Evolutionary conservation across 2,888 invertebrate species (phyloP), one percentile per base, ranked within the genome.

Genomic region (Bhutanitis thaidina): DNA sequence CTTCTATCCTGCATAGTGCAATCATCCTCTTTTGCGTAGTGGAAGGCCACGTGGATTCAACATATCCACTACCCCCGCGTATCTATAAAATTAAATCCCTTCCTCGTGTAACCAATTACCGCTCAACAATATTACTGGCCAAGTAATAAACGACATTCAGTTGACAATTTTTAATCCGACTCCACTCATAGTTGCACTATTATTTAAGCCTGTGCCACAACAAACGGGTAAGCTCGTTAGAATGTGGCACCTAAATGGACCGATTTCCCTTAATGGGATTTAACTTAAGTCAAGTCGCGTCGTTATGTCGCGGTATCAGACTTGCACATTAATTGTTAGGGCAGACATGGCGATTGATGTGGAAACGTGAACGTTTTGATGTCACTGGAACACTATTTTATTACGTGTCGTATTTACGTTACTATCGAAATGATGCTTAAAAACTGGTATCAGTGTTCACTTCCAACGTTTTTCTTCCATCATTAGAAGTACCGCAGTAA

Each of bases 201-300:
- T 15, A 34, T 34, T 55, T 8, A 14, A 36, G 2, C 36, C 37
- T 3, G n/a, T 16, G 37, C 3, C 37, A n/a, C 37, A 37, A 43
- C 32, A 4, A 12, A n/a, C 30, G 30, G 32, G 30, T 43, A 43
- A 43, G 30, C 43, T 43, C 16, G 30, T 43, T 43, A 43, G 32
- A 32, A 7, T 30, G 30, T 15, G 10, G 43, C 43, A 32, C 12
- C 16, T 43, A 43, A 43, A 43, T 32, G 43, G 16, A 32, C 30
- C 43, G 43, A 43, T 43, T 32, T 32, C 32, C 2, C 43, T 43
- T 43, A 43, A 43, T 43, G 32, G 32, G 43, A 43, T 32, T 32
- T 32, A 30, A 34, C 32, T 43, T 43, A 32, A 43, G 43, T 32
- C 43, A 30, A 41, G 41, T 37, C 37, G 37, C 37, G 37, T 37